phyloP scores from a whole-genome alignment of 2,113 vertebrate species.

The Symphodus melops region DNA sequence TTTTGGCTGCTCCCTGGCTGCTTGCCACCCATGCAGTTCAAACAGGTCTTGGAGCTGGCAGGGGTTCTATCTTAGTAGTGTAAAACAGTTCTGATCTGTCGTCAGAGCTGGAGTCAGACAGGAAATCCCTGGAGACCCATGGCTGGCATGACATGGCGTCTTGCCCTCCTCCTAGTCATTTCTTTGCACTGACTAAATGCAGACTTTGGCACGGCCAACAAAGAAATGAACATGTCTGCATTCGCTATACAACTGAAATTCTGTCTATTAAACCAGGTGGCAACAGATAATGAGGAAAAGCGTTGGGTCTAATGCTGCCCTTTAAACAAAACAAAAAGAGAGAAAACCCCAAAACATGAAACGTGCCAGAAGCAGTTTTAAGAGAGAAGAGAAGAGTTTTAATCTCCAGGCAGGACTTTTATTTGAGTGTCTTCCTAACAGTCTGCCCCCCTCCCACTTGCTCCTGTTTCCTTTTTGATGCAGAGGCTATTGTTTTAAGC shows the following conservation, averaged over 20 bases:
- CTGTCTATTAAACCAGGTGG: slow-evolving; percentile 17
- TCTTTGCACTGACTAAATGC: slow-evolving; percentile 13
- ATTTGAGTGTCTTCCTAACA: slow-evolving; percentile 61
- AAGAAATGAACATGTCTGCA: slow-evolving; percentile 7
- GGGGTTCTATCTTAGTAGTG: slow-evolving; percentile 35
- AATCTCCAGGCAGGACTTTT: slow-evolving; percentile 62
- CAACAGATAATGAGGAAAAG: slow-evolving; percentile 12
- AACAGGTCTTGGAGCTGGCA: slow-evolving; percentile 32
- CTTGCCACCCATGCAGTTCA: slow-evolving; percentile 30
- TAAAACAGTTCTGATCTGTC: slow-evolving; percentile 52
- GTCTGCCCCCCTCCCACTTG: slow-evolving; percentile 6
- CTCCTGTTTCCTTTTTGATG: slow-evolving; percentile 68
- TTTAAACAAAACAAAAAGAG: slow-evolving; percentile 28
- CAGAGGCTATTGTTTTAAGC: slow-evolving; percentile 77
- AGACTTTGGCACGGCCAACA: slow-evolving; percentile 16
- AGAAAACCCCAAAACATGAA: slow-evolving; percentile 42
- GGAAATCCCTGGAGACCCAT: slow-evolving; percentile 33
- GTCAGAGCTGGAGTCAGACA: slow-evolving; percentile 39
- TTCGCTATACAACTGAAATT: slow-evolving; percentile 8
- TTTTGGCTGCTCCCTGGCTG: slow-evolving; percentile 32
- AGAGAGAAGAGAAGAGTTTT: too few relatives aligned
- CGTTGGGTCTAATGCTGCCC: slow-evolving; percentile 16
- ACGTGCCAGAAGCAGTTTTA: slow-evolving; percentile 55
- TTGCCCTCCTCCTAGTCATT: slow-evolving; percentile 33
- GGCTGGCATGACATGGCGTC: slow-evolving; percentile 22